These are phyloP conservation scores for Euplexia lucipara DNA, from an alignment of 2,888 invertebrate species.

Conservation along the genomic window DNA sequence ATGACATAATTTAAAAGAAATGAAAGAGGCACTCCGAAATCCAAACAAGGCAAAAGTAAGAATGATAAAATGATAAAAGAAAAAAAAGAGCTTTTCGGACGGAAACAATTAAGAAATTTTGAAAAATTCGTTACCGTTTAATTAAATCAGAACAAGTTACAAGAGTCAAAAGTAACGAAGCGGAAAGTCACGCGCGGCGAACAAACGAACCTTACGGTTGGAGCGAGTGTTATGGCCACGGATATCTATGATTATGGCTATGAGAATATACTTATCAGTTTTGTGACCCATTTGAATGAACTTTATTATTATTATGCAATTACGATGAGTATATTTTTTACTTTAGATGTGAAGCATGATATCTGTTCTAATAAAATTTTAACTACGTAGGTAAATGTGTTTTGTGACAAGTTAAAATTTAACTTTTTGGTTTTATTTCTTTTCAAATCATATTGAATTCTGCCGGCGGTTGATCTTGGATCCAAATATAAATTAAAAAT, in stretches of 20 bases:
- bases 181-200: constrained; percentile 77
- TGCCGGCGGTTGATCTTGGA: too few species aligned
- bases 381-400: too few species aligned
- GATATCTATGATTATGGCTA: constrained; percentile 27
- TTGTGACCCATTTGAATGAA: constrained; percentile 29
- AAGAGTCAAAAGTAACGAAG: constrained; percentile 78
- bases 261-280: constrained; percentile 37
- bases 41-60: constrained; percentile 40
- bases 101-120: constrained; percentile 84
- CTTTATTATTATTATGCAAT: constrained; percentile 2
- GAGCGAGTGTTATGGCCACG: constrained; percentile 6
- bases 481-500: too few species aligned
- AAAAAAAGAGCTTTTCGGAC: constrained; percentile 69
- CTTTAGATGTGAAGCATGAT: too few species aligned
- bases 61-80: constrained; percentile 38
- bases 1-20: constrained; percentile 22
- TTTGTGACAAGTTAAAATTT: too few species aligned
- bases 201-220: constrained; percentile 66
- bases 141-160: constrained; percentile 81
- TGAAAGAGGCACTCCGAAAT: constrained; percentile 24
- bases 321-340: neutral
- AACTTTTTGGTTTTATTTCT: too few species aligned
- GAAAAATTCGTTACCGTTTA: constrained; percentile 79
- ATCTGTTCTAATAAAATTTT: too few species aligned
- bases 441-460: too few species aligned